Evolutionary conservation across 2,113 vertebrate species (phyloP).

Genomic region (Clarias magur): DNA sequence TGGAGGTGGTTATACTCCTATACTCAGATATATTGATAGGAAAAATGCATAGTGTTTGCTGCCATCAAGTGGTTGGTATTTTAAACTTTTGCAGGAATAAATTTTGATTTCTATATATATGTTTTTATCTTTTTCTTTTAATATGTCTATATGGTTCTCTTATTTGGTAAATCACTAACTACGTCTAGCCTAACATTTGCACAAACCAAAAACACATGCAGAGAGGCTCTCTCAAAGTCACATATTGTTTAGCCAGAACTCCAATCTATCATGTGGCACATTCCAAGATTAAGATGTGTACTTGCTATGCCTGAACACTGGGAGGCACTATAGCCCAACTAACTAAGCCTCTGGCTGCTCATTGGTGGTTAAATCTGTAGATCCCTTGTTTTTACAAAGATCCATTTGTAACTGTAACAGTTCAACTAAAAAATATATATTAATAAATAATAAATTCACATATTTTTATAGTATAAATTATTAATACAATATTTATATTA

Average conservation of each 20-base stretch:
- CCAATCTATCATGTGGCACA: neutral
- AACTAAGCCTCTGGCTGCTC: neutral
- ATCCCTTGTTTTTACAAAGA: too few species aligned
- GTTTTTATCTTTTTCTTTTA: too few species aligned
- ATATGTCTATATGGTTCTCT: neutral
- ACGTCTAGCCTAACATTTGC: neutral
- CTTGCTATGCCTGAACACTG: neutral
- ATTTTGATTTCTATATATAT: neutral
- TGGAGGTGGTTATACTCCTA: too few species aligned
- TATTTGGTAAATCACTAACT: neutral
- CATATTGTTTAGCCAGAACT: neutral
- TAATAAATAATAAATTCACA: neutral
- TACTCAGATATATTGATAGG: neutral
- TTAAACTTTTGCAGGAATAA: neutral
- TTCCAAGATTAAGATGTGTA: neutral
- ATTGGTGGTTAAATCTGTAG: neutral
- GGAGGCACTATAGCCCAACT: slow-evolving; percentile 1
- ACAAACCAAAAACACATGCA: neutral
- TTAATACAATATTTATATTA: neutral
- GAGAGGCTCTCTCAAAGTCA: neutral
- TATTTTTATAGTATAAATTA: neutral
- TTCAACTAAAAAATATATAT: neutral
- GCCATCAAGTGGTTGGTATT: slow-evolving; percentile 34
- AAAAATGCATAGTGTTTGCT: neutral
- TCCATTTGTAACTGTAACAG: neutral